Conservation (phyloP, 1,140 invertebrate genomes). For the Zaprionus kolodkinae region DNA sequence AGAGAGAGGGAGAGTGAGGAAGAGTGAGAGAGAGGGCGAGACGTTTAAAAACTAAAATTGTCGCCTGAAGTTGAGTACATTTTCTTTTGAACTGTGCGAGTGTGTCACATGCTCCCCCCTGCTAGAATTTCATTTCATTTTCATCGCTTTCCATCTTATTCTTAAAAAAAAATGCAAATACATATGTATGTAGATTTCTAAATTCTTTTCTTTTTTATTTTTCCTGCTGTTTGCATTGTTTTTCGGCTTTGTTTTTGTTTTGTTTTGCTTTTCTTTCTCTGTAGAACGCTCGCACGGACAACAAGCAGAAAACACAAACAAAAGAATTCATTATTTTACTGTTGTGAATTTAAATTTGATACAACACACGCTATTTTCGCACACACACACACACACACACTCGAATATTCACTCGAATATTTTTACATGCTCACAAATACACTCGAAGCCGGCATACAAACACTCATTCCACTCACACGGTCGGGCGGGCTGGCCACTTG, state of each 20-base stretch:
- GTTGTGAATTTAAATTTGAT: constrained; percentile 80
- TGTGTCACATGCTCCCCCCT: not conserved
- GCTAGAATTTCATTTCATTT: not conserved
- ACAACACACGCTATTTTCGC: constrained; percentile 78
- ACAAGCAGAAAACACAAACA: constrained; percentile 68
- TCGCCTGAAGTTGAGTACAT: constrained; percentile 6
- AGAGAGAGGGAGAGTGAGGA: not conserved
- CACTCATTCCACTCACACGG: constrained; percentile 32
- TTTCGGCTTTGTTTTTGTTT: constrained; percentile 40
- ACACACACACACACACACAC: constrained; percentile 44
- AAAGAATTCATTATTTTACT: constrained; percentile 80
- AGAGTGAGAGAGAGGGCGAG: not conserved
- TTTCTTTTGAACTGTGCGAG: not conserved
- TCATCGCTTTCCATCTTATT: not conserved
- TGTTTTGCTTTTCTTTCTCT: constrained; percentile 41
- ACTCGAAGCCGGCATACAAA: constrained; percentile 20
- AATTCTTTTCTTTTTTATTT: constrained; percentile 1
- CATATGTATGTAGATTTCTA: constrained; percentile 1
- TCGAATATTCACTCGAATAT: not conserved
- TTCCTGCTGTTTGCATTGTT: not conserved
- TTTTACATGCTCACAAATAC: constrained; percentile 24
- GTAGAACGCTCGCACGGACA: constrained; percentile 41
- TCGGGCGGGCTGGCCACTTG: constrained; percentile 59
- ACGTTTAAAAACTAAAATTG: constrained; percentile 18
- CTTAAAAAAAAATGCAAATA: constrained; percentile 6